Evolutionary conservation across 2,797 vertebrate species (phyloP).

Genomic region (Linurgus olivaceus): DNA sequence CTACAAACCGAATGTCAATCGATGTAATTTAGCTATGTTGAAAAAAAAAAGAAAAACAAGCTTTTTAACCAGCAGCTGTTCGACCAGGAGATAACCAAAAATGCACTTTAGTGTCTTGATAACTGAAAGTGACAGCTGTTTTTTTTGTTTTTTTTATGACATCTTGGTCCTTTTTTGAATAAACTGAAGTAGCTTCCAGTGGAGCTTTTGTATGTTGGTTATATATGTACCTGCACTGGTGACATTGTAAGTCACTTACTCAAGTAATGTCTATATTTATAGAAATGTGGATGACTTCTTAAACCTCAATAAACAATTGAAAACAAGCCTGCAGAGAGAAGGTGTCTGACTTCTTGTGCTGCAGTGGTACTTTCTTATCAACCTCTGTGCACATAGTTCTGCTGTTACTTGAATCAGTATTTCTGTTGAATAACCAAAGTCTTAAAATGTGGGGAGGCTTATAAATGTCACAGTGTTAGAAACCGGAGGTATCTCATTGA

Average conservation of each 20-base stretch:
- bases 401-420: not conserved
- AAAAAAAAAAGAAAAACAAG: not conserved
- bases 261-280: constrained; percentile 80
- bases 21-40: constrained; percentile 25
- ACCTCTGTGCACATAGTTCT: not conserved
- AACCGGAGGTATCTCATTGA: not conserved
- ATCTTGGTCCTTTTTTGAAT: constrained; percentile 72
- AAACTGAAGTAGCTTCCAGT: constrained; percentile 74
- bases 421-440: not conserved
- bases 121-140: constrained; percentile 62
- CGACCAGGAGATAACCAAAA: constrained; percentile 67
- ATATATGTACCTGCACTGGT: constrained; percentile 77
- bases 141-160: constrained; percentile 29
- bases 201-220: constrained; percentile 74
- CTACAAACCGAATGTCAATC: constrained; percentile 60
- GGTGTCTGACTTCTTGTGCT: constrained; percentile 56
- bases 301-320: constrained; percentile 82
- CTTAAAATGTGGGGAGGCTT: not conserved
- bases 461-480: not conserved
- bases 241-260: constrained; percentile 74
- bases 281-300: constrained; percentile 76
- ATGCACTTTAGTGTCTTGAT: constrained; percentile 73
- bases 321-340: constrained; percentile 65
- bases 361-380: not conserved
- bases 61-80: constrained; percentile 67